These are phyloP conservation scores for Sarcoramphus papa DNA, from an alignment of 2,797 vertebrate genomes.

Conservation along the genomic window DNA sequence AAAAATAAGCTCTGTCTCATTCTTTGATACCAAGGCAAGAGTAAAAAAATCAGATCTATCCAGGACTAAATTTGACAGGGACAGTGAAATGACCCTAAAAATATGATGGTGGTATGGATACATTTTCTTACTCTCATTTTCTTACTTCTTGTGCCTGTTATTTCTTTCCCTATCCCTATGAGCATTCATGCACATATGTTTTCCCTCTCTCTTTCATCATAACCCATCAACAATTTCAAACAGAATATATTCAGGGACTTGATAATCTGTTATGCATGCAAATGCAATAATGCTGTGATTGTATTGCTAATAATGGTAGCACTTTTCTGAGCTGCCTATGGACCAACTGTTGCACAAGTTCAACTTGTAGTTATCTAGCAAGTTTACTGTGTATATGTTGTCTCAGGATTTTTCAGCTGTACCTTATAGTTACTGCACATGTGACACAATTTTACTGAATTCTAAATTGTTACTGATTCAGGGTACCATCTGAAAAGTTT, in stretches of 20 bases:
- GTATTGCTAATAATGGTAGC: not conserved
- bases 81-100: not conserved
- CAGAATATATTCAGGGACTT: not conserved
- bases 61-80: not conserved
- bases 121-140: not conserved
- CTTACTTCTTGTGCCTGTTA: not conserved
- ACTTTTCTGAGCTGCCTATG: not conserved
- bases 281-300: not conserved
- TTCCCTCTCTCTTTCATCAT: not conserved
- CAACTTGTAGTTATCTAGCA: not conserved
- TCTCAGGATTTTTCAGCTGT: not conserved
- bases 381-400: not conserved
- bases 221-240: not conserved
- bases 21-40: not conserved
- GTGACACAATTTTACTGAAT: not conserved
- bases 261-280: not conserved
- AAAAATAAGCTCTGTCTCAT: not conserved
- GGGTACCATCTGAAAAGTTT: not conserved
- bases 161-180: not conserved
- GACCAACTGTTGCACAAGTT: not conserved
- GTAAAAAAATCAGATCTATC: not conserved
- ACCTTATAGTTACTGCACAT: not conserved
- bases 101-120: not conserved
- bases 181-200: not conserved
- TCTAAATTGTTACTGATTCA: not conserved